A percentile compares a stretch with the other conserved stretches of the same genome.
Evolutionary conservation across 2,113 vertebrate genomes (phyloP).

Genomic region (Megalops atlanticus): DNA sequence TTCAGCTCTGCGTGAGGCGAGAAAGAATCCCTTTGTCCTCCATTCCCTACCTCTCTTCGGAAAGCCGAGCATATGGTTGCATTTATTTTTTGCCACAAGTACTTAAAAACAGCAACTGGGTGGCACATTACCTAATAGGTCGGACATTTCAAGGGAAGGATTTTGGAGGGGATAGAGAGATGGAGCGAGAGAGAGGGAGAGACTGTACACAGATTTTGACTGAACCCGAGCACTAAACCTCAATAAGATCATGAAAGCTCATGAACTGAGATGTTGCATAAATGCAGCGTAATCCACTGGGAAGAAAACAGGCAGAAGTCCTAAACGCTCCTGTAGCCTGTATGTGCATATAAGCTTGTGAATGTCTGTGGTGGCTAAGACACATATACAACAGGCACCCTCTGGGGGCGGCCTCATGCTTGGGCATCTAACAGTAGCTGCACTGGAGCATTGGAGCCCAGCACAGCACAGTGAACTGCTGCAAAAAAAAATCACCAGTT

Average conservation of each 20-base stretch:
- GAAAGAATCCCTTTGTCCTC: not conserved
- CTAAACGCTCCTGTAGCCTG: not conserved
- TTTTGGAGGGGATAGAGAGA: not conserved
- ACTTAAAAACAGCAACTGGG: not conserved
- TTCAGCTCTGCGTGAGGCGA: not conserved
- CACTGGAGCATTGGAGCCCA: too few species aligned
- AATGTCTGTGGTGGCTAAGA: not conserved
- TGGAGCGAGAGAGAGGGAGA: not conserved
- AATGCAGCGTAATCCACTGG: not conserved
- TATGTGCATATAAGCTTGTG: not conserved
- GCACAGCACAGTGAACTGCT: not conserved
- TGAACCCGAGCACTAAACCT: not conserved
- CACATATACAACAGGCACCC: not conserved
- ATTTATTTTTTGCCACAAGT: not conserved
- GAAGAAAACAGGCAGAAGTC: not conserved
- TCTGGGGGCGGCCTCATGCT: not conserved
- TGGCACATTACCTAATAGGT: constrained; percentile 4
- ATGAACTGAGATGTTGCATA: not conserved
- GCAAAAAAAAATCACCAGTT: not conserved
- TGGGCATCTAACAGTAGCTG: not conserved
- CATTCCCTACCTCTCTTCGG: not conserved
- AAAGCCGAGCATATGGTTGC: not conserved
- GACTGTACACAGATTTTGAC: not conserved
- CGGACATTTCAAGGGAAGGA: not conserved
- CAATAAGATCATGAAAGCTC: not conserved